phyloP scores from a whole-genome alignment of 2,113 vertebrate genomes.

The Anseranas semipalmata region DNA sequence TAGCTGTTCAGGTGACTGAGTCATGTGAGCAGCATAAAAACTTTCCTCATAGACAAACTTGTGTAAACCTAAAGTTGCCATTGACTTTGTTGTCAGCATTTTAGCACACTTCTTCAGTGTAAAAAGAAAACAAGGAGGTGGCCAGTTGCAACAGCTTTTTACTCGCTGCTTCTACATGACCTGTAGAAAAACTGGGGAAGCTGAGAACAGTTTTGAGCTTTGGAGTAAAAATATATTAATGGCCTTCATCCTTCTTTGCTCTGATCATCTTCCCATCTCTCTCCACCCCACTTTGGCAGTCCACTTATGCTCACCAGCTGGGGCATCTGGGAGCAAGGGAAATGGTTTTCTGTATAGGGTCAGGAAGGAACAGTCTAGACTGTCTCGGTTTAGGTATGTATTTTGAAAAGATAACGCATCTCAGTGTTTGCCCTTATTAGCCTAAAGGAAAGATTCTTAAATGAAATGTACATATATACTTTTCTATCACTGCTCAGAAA shows the following conservation, averaged over 20 bases:
- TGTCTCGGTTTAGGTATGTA: neutral
- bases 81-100: neutral
- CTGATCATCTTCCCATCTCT: neutral
- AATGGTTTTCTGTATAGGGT: neutral
- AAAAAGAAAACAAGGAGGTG: neutral
- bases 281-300: neutral
- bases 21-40: neutral
- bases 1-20: neutral
- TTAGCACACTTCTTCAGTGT: neutral
- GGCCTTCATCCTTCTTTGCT: neutral
- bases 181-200: neutral
- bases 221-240: neutral
- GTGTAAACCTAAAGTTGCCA: neutral
- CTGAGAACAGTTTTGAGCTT: neutral
- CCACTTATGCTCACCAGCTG: fast-evolving
- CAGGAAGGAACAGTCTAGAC: neutral
- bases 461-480: no score
- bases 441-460: neutral
- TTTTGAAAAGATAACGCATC: neutral
- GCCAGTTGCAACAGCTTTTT: neutral
- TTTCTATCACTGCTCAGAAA: neutral
- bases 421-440: neutral
- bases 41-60: neutral
- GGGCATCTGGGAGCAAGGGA: neutral
- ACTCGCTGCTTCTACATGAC: neutral